Base-by-base conservation (phyloP, 2,113 vertebrate species). In the Rhegmatorhina hoffmannsi region DNA sequence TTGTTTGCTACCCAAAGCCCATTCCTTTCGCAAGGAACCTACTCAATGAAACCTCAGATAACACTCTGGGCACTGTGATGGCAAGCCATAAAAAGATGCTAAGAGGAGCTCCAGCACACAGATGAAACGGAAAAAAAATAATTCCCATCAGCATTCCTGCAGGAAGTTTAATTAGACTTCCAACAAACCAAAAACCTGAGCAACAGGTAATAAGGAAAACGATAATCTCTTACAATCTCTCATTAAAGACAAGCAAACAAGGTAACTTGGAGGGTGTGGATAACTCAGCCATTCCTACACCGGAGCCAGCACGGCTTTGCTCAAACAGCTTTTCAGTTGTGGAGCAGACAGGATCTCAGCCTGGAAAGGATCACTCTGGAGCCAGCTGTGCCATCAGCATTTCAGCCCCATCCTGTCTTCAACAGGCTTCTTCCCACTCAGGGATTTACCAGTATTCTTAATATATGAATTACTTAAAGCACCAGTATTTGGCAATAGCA, bases 171-270 rank as follows among this genome's bases (percentile, higher is more conserved):
- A 94, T 95, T 72, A 93, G 91, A 70, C 69, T 93, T 88, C 50
- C 73, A 94, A 77, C 68, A 93, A 47, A 80, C 85, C 40, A 0
- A 84, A 89, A 97, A 93, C 93, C 73, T 96, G 96, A 96, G 83
- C 76, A 86, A 92, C 94, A 92, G 90, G 92, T 96, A 97, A 84
- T 38, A 38, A 92, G 23, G 43, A 59, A 59, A 78, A 93, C 74
- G 79, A 89, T 92, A 94, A 93, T 90, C 84, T 85, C 67, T 58
- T 64, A 52, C 1, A 72, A 85, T 83, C 58, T 58, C 63, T 91
- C 88, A 90, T 89, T 90, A 81, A 90, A 88, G 44, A 63, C 56
- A 43, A 81, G 72, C 38, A 89, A 90, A 72, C 2, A 2, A 85
- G 6, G 6, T 63, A 81, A 77, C 46, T 55, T 21, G 25, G 58